Conservation (phyloP, 2,888 invertebrate genomes). For the Chydorus sphaericus region DNA sequence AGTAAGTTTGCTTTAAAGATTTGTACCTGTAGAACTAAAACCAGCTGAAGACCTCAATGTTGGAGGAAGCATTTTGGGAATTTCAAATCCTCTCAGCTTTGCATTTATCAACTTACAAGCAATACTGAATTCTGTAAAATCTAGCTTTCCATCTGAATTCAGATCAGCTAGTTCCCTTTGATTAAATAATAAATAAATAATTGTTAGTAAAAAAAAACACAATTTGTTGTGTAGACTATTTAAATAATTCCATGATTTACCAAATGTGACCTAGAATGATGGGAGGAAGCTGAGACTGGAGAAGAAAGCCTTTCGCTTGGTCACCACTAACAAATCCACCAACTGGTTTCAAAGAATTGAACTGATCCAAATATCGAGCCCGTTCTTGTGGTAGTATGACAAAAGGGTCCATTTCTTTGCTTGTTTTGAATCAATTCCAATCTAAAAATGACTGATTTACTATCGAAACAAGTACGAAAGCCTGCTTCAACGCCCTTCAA, state of each 20-base stretch:
- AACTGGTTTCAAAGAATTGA: constrained; percentile 67
- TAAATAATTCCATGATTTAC: constrained; percentile 35
- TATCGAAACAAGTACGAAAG: no score
- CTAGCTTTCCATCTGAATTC: constrained; percentile 91
- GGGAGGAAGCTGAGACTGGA: constrained; percentile 83
- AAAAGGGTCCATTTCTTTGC: constrained; percentile 65
- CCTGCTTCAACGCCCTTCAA: no score
- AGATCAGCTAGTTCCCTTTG: constrained; percentile 80
- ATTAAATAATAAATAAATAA: not conserved
- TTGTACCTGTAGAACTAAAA: not conserved
- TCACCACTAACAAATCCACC: constrained; percentile 80
- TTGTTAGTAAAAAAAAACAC: not conserved
- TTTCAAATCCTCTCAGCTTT: constrained; percentile 77
- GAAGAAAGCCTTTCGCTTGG: constrained; percentile 82
- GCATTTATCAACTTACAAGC: constrained; percentile 93
- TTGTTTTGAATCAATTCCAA: no score
- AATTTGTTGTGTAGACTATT: not conserved
- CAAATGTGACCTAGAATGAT: constrained; percentile 85
- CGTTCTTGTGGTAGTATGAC: constrained; percentile 73
- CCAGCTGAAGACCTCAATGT: constrained; percentile 26
- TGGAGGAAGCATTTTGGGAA: constrained; percentile 74
- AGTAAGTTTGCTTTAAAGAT: no score
- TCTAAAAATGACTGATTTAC: no score
- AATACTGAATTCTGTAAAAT: constrained; percentile 90
- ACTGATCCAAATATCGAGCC: constrained; percentile 78